Percentiles rank a stretch among this genome's conserved stretches.
These are phyloP conservation scores for Syrrhaptes paradoxus DNA, from an alignment of 2,113 vertebrate species.

Conservation along the genomic window DNA sequence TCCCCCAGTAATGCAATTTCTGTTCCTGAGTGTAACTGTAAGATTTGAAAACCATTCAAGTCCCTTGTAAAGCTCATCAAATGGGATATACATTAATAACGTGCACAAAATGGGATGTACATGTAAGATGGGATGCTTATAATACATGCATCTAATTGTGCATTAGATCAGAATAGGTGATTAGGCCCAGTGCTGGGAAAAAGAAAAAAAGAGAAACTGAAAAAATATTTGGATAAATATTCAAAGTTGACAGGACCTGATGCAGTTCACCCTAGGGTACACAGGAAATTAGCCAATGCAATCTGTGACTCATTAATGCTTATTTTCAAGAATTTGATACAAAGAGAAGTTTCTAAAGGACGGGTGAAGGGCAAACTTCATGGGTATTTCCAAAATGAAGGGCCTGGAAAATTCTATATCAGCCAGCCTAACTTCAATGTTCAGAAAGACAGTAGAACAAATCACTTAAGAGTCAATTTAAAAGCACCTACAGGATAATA, in stretches of 20 bases:
- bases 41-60: neutral
- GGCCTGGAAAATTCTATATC: neutral
- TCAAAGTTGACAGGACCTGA: neutral
- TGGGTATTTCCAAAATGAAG: neutral
- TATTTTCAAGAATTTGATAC: neutral
- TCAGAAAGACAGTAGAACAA: neutral
- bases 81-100: neutral
- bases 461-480: constrained; percentile 13
- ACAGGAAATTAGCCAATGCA: neutral
- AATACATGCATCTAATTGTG: neutral
- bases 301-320: neutral
- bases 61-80: neutral
- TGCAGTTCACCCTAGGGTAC: neutral
- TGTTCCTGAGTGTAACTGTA: neutral
- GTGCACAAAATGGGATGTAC: neutral
- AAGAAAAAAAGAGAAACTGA: neutral
- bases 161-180: neutral
- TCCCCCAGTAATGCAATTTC: neutral
- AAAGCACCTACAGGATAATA: constrained; percentile 25
- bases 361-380: neutral
- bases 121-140: neutral
- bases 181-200: neutral
- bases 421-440: neutral
- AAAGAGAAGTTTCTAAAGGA: neutral
- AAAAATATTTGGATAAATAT: neutral